Evolutionary conservation across 64 coral and sea anemone species (phyloP), one percentile per base, ranked within the genome.

Genomic region (Astreopora myriophthalma): DNA sequence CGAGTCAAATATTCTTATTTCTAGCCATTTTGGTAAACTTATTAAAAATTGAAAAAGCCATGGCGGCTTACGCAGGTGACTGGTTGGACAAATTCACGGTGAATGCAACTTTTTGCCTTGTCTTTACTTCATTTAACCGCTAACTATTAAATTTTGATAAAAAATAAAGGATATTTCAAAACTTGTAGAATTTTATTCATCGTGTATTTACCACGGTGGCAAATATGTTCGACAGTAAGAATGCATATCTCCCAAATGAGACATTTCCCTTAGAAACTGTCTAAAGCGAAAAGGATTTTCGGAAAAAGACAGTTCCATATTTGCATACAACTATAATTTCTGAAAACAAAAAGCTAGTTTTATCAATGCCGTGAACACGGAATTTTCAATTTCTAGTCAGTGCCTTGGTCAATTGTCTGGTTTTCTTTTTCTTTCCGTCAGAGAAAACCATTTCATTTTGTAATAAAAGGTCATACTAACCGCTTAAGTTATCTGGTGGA

Each of bases 401-500:
- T 70, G 67, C 10, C 67, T 52, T 20, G 52, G 30, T 61, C 38
- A 40, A 19, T 52, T 69, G 48, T 71, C 24, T 61, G 19, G 39
- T 79, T 70, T 57, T 51, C 34, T 31, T 38, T 10, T 40, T 34
- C 16, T 34, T 37, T 73, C 33, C 82, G 12, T 23, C 27, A 48
- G 19, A 73, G 31, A 38, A 87, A 88, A 63, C 57, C 52, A 27
- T 88, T 81, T 94, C 26, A 83, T 68, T n/a, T 36, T 36, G 79
- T 64, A 38, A 64, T 24, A 89, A 94, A 94, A 89, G 63, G 10
- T 44, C 80, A 48, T 75, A 90, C 95, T 79, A 86, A 96, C 95
- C 95, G 86, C 91, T 80, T 71, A 96, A 42, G 74, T 94, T 96
- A 80, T 96, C 95, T 66, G 95, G 95, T 64, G 95, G 95, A 60